These are phyloP conservation scores for Sylvilagus bachmani DNA, from an alignment of 2,113 vertebrate species.

Conservation along the genomic window DNA sequence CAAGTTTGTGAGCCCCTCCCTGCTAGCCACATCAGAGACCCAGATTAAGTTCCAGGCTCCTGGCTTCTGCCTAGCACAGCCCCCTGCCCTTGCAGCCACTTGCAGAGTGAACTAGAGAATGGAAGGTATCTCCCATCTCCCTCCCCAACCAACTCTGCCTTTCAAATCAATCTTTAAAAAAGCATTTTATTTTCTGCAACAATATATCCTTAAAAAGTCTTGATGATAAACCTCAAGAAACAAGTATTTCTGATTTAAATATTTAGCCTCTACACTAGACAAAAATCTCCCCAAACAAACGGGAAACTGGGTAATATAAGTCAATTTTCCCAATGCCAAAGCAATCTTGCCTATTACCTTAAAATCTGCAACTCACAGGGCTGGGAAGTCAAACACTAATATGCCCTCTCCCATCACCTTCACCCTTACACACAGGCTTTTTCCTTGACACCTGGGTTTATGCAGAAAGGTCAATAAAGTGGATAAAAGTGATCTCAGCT, in stretches of 20 bases:
- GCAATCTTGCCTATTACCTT: background rate
- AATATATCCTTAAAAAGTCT: conserved; percentile 6
- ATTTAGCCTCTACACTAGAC: conserved; percentile 8
- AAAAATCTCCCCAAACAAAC: background rate
- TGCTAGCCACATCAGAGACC: too few species aligned
- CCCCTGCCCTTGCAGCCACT: too few species aligned
- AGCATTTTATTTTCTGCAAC: background rate
- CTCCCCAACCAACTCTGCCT: too few species aligned
- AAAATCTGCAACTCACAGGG: background rate
- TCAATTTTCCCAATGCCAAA: background rate
- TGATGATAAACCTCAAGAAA: background rate
- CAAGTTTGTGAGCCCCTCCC: too few species aligned
- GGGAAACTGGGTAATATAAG: background rate
- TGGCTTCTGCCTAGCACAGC: too few species aligned
- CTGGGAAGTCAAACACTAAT: background rate
- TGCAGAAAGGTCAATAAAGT: background rate
- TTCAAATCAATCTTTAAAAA: too few species aligned
- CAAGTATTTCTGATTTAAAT: background rate
- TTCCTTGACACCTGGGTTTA: background rate
- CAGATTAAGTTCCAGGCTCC: too few species aligned
- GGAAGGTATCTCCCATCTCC: too few species aligned
- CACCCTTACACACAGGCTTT: background rate
- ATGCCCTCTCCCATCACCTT: background rate
- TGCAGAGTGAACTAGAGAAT: too few species aligned
- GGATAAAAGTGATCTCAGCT: background rate